Conservation (phyloP, 1,140 invertebrate genomes). For the Drosophila takahashii region DNA sequence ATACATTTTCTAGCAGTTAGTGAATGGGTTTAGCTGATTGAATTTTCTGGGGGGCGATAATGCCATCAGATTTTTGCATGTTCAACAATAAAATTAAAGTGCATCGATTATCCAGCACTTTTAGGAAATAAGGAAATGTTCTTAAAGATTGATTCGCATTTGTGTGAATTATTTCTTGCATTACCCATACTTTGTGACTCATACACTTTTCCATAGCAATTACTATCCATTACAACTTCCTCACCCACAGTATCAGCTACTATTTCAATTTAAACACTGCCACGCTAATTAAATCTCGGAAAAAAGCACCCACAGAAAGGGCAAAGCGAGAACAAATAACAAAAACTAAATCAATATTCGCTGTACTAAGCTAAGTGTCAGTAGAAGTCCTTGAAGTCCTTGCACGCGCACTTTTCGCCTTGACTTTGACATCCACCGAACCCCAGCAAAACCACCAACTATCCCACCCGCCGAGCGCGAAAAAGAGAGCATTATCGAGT, state of each 20-base stretch:
- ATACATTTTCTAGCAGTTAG: conserved; percentile 22
- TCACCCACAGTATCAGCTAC: conserved; percentile 19
- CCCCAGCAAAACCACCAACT: conserved; percentile 4
- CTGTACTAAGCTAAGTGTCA: conserved; percentile 48
- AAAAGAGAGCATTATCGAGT: conserved; percentile 55
- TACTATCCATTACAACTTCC: conserved; percentile 2
- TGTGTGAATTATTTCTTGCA: no score
- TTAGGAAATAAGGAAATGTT: no score
- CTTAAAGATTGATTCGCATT: no score
- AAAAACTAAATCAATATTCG: conserved; percentile 75
- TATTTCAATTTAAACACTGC: conserved; percentile 58
- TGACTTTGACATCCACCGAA: conserved; percentile 73
- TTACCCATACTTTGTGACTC: conserved; percentile 1
- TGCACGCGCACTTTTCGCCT: conserved; percentile 66
- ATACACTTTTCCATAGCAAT: not conserved
- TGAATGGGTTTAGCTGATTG: conserved; percentile 27
- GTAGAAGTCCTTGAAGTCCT: conserved; percentile 65
- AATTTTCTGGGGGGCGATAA: not conserved
- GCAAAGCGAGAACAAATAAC: conserved; percentile 22
- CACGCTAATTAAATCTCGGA: conserved; percentile 69
- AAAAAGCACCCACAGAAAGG: conserved; percentile 1
- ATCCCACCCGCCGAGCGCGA: conserved; percentile 16
- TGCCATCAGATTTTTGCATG: not conserved
- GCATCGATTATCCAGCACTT: no score
- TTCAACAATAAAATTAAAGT: not conserved